Evolutionary conservation across 2,888 invertebrate genomes (phyloP).

Genomic region (Diadegma fenestrale): DNA sequence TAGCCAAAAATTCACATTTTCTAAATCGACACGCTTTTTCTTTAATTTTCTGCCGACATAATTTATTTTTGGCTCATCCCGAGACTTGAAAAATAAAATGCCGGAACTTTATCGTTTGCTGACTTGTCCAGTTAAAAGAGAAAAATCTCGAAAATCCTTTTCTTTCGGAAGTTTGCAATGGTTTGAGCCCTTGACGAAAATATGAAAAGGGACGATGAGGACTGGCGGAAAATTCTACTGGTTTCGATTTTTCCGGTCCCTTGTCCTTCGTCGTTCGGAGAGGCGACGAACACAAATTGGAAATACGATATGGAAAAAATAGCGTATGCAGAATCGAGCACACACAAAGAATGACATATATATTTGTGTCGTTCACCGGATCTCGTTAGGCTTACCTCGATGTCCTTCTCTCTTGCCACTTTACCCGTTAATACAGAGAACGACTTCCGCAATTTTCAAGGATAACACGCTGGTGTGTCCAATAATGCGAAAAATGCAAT

Average conservation of each 20-base stretch:
- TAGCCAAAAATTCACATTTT: too few species aligned
- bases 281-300: conserved; percentile 59
- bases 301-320: conserved; percentile 19
- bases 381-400: conserved; percentile 31
- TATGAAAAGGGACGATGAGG: conserved; percentile 65
- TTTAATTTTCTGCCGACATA: too few species aligned
- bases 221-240: conserved; percentile 23
- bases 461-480: conserved; percentile 51
- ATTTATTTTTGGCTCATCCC: too few species aligned
- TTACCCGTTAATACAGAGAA: conserved; percentile 60
- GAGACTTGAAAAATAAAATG: too few species aligned
- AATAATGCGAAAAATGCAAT: conserved; percentile 49
- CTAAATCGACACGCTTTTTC: too few species aligned
- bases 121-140: too few species aligned
- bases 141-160: too few species aligned
- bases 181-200: conserved; percentile 56
- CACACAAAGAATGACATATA: neutral
- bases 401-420: conserved; percentile 51
- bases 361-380: conserved; percentile 6
- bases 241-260: neutral
- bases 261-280: conserved; percentile 26
- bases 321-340: neutral
- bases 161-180: too few species aligned
- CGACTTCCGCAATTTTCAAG: conserved; percentile 67
- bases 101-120: too few species aligned